Base-by-base conservation (phyloP, 2,113 vertebrate genomes). In the Noctilio leporinus region DNA sequence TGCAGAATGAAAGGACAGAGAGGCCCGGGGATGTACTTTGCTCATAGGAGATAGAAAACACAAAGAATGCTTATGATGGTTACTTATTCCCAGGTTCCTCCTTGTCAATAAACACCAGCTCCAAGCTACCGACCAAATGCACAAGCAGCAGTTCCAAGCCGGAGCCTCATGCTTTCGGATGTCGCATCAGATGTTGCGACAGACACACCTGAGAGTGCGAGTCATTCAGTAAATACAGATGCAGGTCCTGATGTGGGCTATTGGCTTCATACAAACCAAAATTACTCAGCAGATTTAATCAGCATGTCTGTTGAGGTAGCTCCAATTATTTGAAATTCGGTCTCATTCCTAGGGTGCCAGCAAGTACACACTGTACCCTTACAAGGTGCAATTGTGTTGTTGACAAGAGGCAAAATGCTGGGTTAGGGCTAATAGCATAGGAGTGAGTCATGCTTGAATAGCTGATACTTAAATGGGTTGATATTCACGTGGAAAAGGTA, bases 141-240 rank as follows among this genome's bases (percentile, higher is more conserved):
- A 78, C 9, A 5, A 1, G 3, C 49, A 20, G 84, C 47, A 30
- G 81, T 85, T 76, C 53, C 45, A 65, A 69, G 67, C 65, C 51
- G 81, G 26, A 59, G 85, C 45, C 16, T 17, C 26, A 8, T 47
- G 45, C 82, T 62, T 81, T 77, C 38, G 28, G 67, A 57, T 94
- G 69, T 91, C 82, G 91, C 24, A 22, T 86, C 49, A 9, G 76
- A 67, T 57, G 80, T 81, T 78, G 57, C 17, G 24, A 83, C 70
- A 96, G 90, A 89, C 80, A 85, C 6, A 10, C 81, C 75, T 67
- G 57, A 75, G 57, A 76, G 83, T 87, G 89, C 28, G 64, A 93
- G 57, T 43, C 20, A 20, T 22, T 89, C 65, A 19, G 14, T 96
- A 96, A 96, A 95, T 81, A 67, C 81, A 95, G 93, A 95, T 93